Base-by-base conservation (phyloP, 2,888 invertebrate genomes). In the Pyrochroa serraticornis region DNA sequence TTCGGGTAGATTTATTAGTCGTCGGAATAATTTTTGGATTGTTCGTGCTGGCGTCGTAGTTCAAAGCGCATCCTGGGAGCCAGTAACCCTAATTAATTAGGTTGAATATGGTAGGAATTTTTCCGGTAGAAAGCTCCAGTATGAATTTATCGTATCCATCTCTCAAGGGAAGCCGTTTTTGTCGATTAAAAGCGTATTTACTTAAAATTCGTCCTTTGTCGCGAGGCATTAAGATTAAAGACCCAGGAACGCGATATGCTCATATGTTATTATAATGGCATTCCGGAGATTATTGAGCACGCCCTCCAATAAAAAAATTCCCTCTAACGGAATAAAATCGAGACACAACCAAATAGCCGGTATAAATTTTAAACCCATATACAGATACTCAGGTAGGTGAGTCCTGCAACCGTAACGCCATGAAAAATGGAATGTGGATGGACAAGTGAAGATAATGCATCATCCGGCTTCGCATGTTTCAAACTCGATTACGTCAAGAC, bases 201-300 rank as follows among this genome's bases (percentile, higher is more conserved):
- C 31, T 50, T 44, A 31, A 56, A 56, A 56, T 49, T 56, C 44
- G 45, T 57, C 49, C 46, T 51, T 46, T 51, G 57, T 51, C 51
- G 57, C 37, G 6, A 32, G 33, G 13, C 46, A 51, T 45, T 51
- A 51, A 57, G 57, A 57, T 57, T 57, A 57, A 57, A 50, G 51
- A 51, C 45, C 47, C 31, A 37, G 35, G 46, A 51, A 38, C 33
- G 51, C 50, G 50, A 57, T 57, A 51, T 46, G 48, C 48, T 46
- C 53, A 41, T 53, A 53, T 46, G 53, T 53, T 53, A 53, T 53
- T 53, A 53, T 53, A 53, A 53, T 53, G 32, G 53, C 46, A 53
- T 53, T 53, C 53, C 53, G 53, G 35, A 32, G 46, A 53, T 53
- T 53, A 41, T 14, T 46, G 35, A 53, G 46, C 46, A 34, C 53